Evolutionary conservation across 2,888 invertebrate genomes (phyloP), one percentile per base, ranked within the genome.

Genomic region (Drosophila emarginata): DNA sequence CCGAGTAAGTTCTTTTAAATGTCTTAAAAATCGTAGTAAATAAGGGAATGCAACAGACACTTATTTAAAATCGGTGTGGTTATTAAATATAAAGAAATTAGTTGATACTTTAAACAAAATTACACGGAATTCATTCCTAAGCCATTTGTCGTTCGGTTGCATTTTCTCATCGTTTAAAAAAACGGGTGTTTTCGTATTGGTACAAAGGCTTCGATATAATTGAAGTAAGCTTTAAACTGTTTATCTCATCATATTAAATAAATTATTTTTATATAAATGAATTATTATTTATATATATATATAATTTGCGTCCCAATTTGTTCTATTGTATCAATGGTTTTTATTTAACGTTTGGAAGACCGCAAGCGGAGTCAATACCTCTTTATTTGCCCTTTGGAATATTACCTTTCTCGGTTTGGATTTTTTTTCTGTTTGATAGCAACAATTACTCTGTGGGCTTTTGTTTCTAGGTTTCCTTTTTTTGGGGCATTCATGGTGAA

Each of bases 1-100:
- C 94, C 37, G 94, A 94, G 94, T 94, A 90, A 94, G 94, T 93
- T 59, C 21, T 4, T 11, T 56, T 39, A 1, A 5, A 14, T 39
- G 1, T 26, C 26, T 26, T 26, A 26, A 4, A 6, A 5, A 6
- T 6, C 5, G 26, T 26, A 26, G 26, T 5, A 26, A 26, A 26
- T 45, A 45, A 18, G 45, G 18, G 12, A 45, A 45, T 45, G 45
- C 45, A 45, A 21, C 18, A 2, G 6, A 2, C 14, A 4, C 9
- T 0, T 18, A 45, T 9, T 45, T 2, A 2, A 11, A 45, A 45
- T 45, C 9, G 7, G 9, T 11, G 15, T 32, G 32, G 32, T 18
- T n/a, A n/a, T n/a, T n/a, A n/a, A n/a, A n/a, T n/a, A n/a, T n/a
- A n/a, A n/a, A n/a, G n/a, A n/a, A n/a, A n/a, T n/a, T n/a, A n/a